These are phyloP conservation scores for Euclidia mi DNA, from an alignment of 2,888 invertebrate species.

Conservation along the genomic window DNA sequence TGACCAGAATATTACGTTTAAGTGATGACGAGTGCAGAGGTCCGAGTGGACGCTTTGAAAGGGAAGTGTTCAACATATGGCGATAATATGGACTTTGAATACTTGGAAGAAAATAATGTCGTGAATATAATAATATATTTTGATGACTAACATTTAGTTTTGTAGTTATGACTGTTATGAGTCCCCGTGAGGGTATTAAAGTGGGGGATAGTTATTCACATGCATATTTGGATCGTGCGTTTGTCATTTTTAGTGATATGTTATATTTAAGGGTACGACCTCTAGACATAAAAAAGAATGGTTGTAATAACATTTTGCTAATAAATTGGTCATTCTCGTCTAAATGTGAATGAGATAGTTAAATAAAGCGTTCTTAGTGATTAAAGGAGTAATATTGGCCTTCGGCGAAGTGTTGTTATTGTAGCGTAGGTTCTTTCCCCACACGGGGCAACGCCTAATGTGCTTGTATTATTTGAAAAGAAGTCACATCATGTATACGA, in stretches of 20 bases:
- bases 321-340: no score
- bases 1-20: constrained; percentile 58
- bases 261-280: background rate
- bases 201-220: constrained; percentile 13
- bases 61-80: constrained; percentile 50
- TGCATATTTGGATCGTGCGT: background rate
- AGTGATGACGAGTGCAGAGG: constrained; percentile 61
- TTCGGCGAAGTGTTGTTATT: no score
- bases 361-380: no score
- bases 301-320: no score
- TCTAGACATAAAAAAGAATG: no score
- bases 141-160: constrained; percentile 35
- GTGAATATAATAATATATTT: constrained; percentile 42
- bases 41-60: constrained; percentile 48
- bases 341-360: no score
- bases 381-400: no score
- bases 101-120: constrained; percentile 43
- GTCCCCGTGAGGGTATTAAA: constrained; percentile 37
- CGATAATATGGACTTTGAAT: constrained; percentile 40
- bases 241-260: constrained; percentile 11
- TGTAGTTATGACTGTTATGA: constrained; percentile 35
- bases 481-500: no score
- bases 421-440: no score
- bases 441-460: no score
- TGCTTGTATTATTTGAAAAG: no score